phyloP scores from a whole-genome alignment of 2,888 invertebrate species.

The Drosophila phalerata region DNA sequence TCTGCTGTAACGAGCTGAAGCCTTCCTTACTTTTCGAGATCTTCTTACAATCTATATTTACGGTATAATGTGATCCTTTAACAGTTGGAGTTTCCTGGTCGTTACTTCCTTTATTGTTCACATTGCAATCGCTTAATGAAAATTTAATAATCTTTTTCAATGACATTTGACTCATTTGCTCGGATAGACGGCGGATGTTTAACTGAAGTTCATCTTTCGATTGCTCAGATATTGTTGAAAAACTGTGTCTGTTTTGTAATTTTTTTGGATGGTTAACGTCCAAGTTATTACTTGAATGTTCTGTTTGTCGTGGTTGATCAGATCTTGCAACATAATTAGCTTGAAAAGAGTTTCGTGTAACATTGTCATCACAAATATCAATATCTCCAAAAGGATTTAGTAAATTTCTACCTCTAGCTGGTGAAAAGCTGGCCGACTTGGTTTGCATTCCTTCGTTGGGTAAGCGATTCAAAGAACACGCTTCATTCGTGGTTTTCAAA shows the following conservation, averaged over 20 bases:
- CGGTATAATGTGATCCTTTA: slow-evolving; percentile 7
- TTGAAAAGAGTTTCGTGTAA: slow-evolving; percentile 26
- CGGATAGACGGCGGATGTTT: slow-evolving; percentile 84
- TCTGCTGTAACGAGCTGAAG: slow-evolving; percentile 34
- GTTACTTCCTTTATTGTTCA: slow-evolving; percentile 31
- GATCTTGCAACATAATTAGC: slow-evolving; percentile 23
- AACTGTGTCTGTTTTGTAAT: slow-evolving; percentile 83
- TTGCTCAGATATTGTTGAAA: slow-evolving; percentile 77
- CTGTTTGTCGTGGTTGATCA: slow-evolving; percentile 20
- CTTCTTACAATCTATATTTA: neutral
- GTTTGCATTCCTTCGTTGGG: slow-evolving; percentile 47
- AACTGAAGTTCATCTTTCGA: slow-evolving; percentile 83
- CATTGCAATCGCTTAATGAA: slow-evolving; percentile 60
- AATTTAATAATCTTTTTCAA: slow-evolving; percentile 44
- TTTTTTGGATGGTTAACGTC: slow-evolving; percentile 78
- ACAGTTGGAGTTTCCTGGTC: slow-evolving; percentile 15
- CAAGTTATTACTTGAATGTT: slow-evolving; percentile 62
- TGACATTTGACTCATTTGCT: slow-evolving; percentile 76
- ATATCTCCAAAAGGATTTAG: slow-evolving; percentile 59
- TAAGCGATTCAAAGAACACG: slow-evolving; percentile 54
- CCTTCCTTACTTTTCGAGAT: slow-evolving; percentile 60
- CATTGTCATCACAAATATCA: slow-evolving; percentile 25
- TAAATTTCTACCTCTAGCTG: slow-evolving; percentile 64
- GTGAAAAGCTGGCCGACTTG: slow-evolving; percentile 73
- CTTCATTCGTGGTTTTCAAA: slow-evolving; percentile 64